Evolutionary conservation across 2,888 invertebrate species (phyloP).

Genomic region (Orthonevra nobilis): DNA sequence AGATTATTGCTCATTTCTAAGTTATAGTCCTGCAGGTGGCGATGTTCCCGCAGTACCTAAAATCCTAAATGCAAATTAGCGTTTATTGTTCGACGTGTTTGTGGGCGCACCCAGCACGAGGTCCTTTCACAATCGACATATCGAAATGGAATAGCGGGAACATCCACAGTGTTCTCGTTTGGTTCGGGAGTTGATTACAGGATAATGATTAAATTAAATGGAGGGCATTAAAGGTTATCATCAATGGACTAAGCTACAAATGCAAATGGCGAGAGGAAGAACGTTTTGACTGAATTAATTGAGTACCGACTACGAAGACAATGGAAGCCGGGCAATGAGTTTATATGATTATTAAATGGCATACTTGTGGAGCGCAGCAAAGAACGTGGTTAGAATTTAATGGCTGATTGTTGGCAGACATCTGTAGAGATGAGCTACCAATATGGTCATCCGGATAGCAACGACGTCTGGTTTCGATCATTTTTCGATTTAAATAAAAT

Average conservation of each 20-base stretch:
- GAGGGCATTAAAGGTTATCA: slow-evolving; percentile 39
- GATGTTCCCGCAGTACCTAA: slow-evolving; percentile 38
- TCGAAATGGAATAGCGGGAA: too few relatives aligned
- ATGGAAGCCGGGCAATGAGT: slow-evolving; percentile 1
- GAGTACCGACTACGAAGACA: background rate
- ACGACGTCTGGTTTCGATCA: too few relatives aligned
- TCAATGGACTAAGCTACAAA: slow-evolving; percentile 12
- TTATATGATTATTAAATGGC: background rate
- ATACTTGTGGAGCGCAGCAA: background rate
- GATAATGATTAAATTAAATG: slow-evolving; percentile 58
- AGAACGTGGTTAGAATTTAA: too few relatives aligned
- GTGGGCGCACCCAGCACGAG: too few relatives aligned
- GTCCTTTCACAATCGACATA: too few relatives aligned
- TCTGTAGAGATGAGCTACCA: too few relatives aligned
- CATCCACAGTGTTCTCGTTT: too few relatives aligned
- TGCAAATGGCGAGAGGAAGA: background rate
- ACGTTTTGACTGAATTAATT: slow-evolving; percentile 20
- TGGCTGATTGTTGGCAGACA: too few relatives aligned
- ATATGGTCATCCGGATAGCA: too few relatives aligned
- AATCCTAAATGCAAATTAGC: slow-evolving; percentile 63
- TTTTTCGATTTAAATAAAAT: too few relatives aligned
- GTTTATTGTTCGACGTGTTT: slow-evolving; percentile 36
- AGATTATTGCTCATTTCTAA: slow-evolving; percentile 59
- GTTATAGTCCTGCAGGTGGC: slow-evolving; percentile 32
- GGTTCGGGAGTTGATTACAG: slow-evolving; percentile 38